These are phyloP conservation scores for Aphelinus atriplicis DNA, from an alignment of 1,140 invertebrate species.

Conservation along the genomic window DNA sequence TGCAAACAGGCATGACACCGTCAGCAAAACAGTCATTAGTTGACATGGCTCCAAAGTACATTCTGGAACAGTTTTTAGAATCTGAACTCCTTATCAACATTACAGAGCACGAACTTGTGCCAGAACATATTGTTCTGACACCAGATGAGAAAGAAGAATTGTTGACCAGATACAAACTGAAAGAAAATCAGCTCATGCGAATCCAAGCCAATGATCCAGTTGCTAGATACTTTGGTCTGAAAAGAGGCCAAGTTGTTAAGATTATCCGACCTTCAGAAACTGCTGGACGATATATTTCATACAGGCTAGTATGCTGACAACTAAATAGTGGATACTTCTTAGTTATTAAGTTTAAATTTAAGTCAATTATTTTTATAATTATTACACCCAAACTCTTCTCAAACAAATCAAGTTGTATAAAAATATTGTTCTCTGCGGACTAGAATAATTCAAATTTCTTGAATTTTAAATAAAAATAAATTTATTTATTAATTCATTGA, in stretches of 20 bases:
- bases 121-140: constrained; percentile 98
- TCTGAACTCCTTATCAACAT: constrained; percentile 99
- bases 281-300: constrained; percentile 98
- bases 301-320: constrained; percentile 88
- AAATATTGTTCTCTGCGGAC: neutral
- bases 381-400: neutral
- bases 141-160: constrained; percentile 98
- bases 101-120: constrained; percentile 98
- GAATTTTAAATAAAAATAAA: too few species aligned
- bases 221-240: constrained; percentile 96
- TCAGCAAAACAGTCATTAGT: constrained; percentile 97
- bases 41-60: constrained; percentile 99
- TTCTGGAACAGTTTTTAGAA: constrained; percentile 98
- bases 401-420: constrained; percentile 7
- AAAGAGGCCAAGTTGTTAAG: constrained; percentile 97
- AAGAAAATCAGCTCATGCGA: constrained; percentile 98
- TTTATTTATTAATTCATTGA: too few species aligned
- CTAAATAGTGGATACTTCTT: constrained; percentile 45
- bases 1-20: constrained; percentile 94
- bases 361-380: neutral
- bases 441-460: too few species aligned
- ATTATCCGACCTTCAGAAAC: constrained; percentile 98
- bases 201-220: constrained; percentile 99
- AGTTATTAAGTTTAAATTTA: neutral
- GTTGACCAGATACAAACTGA: constrained; percentile 93